Evolutionary conservation across 2,888 invertebrate species (phyloP), one percentile per base, ranked within the genome.

Genomic region (Acheta domesticus): DNA sequence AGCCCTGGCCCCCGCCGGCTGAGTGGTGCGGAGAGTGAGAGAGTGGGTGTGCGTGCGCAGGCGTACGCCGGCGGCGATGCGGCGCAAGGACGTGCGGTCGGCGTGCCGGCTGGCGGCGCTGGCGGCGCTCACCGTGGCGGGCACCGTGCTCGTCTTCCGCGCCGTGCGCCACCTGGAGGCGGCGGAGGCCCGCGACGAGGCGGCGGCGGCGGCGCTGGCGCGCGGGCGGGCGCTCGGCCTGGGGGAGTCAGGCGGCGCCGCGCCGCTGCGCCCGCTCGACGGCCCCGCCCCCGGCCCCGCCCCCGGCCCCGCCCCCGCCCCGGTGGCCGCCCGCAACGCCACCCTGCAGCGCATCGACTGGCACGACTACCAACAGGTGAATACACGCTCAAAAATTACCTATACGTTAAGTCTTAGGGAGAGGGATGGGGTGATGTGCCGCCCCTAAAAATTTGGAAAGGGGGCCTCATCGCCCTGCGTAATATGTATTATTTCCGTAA

Each of bases 341-440:
- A 19, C 16, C 14, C 12, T 14, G 62, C 62, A n/a, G n/a, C 62
- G n/a, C 76, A 92, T 92, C 83, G 94, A 95, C 85, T 96, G 96
- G 86, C 85, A 85, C 80, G 83, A 86, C 79, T 84, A 85, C 80
- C 4, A 12, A n/a, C 62, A 12, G 62, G 62, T 62, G 1, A 62
- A n/a, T 62, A 36, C 36, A 75, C 73, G 36, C 36, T 36, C 36
- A 36, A 36, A 2, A 36, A 36, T 36, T 36, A 36, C 5, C 36
- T 36, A 36, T 8, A 8, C 36, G 8, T 36, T 8, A 36, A 36
- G 36, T 23, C 23, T 3, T 23, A 23, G 2, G n/a, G n/a, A n/a
- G n/a, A n/a, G n/a, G n/a, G n/a, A n/a, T n/a, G n/a, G n/a, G n/a
- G n/a, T n/a, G n/a, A n/a, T n/a, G n/a, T n/a, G n/a, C n/a, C n/a